Evolutionary conservation across 1,140 invertebrate species (phyloP).

Genomic region (Drosophila sp.): DNA sequence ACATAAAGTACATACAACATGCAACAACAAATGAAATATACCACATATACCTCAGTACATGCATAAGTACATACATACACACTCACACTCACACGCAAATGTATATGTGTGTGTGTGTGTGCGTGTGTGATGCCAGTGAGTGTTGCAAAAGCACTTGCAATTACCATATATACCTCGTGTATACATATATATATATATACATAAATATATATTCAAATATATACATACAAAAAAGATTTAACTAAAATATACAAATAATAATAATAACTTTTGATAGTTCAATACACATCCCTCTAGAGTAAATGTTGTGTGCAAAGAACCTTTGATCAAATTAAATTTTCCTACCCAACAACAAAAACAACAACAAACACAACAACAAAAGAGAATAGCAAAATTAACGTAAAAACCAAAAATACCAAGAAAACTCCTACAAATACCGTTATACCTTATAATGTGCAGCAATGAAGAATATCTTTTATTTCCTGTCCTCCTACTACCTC

Average conservation of each 20-base stretch:
- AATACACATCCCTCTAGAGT: slow-evolving; percentile 65
- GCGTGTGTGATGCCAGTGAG: slow-evolving; percentile 14
- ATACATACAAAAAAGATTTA: slow-evolving; percentile 49
- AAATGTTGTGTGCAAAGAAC: slow-evolving; percentile 64
- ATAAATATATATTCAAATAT: slow-evolving; percentile 33
- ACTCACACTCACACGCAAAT: not conserved
- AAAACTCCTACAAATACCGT: not conserved
- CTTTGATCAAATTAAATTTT: slow-evolving; percentile 21
- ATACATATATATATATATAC: slow-evolving; percentile 61
- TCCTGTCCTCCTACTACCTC: slow-evolving; percentile 54
- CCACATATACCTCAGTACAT: slow-evolving; percentile 82
- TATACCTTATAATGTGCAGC: not conserved
- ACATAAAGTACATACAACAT: slow-evolving; percentile 72
- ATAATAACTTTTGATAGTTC: slow-evolving; percentile 65
- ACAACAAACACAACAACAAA: slow-evolving; percentile 32
- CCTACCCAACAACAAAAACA: slow-evolving; percentile 28
- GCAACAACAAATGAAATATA: slow-evolving; percentile 66
- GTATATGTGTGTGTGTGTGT: slow-evolving; percentile 22
- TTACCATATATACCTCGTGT: slow-evolving; percentile 73
- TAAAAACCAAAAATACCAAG: slow-evolving; percentile 1
- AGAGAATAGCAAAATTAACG: slow-evolving; percentile 16
- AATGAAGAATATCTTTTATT: not conserved
- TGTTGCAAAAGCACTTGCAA: slow-evolving; percentile 20
- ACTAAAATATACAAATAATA: slow-evolving; percentile 69
- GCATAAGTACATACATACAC: slow-evolving; percentile 60